Percentiles rank a stretch among this genome's conserved stretches.
phyloP scores from a whole-genome alignment of 1,140 invertebrate genomes.

The Drosophila pectinifera region DNA sequence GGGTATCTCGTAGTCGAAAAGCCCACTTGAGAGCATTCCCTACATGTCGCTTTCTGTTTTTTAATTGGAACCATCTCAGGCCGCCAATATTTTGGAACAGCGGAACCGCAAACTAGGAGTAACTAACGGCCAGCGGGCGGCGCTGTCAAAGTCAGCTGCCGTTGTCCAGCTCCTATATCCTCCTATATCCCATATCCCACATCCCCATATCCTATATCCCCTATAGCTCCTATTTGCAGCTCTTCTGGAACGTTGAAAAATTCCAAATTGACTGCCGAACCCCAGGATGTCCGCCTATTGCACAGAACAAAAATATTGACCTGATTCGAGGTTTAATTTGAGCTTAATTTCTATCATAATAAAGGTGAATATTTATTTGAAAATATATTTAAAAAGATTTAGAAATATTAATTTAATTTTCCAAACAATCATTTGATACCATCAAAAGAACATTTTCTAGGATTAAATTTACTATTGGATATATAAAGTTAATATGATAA shows the following conservation, averaged over 20 bases:
- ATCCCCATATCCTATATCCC: not conserved
- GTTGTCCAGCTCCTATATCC: constrained; percentile 18
- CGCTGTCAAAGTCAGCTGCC: constrained; percentile 73
- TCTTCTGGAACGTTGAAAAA: constrained; percentile 60
- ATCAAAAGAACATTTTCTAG: not conserved
- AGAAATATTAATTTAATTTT: not conserved
- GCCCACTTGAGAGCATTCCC: not conserved
- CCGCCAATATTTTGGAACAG: constrained; percentile 45
- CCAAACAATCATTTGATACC: not conserved
- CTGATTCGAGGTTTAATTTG: too few relatives aligned
- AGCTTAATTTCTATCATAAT: not conserved
- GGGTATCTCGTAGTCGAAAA: constrained; percentile 5
- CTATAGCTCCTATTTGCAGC: constrained; percentile 10
- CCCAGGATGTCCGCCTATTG: constrained; percentile 50
- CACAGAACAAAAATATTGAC: not conserved
- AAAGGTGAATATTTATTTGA: not conserved
- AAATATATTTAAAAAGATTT: too few relatives aligned
- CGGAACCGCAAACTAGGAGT: constrained; percentile 74
- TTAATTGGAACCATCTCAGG: constrained; percentile 60
- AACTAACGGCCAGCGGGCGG: constrained; percentile 66
- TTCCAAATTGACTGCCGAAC: constrained; percentile 71
- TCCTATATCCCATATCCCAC: constrained; percentile 8
- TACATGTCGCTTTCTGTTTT: constrained; percentile 37
- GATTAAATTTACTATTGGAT: not conserved
- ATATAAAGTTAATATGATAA: not conserved